Conservation (phyloP, 92 coral and sea anemone species). For the Porites evermanni region DNA sequence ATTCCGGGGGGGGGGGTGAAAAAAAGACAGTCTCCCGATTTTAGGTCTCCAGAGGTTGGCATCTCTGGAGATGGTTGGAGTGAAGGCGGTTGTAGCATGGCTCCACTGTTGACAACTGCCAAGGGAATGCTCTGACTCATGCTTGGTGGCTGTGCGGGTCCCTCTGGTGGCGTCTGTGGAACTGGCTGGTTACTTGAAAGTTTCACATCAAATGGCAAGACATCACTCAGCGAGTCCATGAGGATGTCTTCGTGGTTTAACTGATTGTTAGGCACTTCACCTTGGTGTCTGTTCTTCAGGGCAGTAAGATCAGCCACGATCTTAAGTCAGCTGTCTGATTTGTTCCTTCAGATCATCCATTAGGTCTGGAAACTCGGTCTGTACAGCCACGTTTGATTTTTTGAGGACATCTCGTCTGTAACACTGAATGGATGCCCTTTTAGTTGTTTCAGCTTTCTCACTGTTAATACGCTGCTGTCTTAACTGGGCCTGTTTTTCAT, state of each 20-base stretch:
- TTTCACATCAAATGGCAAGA: not conserved
- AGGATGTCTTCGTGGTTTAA: not conserved
- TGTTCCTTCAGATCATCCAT: constrained; percentile 8
- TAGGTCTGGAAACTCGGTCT: constrained; percentile 10
- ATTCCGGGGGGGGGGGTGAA: no score
- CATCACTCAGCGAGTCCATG: not conserved
- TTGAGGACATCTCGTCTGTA: not conserved
- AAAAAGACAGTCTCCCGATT: no score
- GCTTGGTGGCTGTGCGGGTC: not conserved
- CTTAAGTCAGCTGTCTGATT: constrained; percentile 5
- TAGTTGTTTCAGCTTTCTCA: not conserved
- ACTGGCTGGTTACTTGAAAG: not conserved
- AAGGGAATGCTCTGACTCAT: not conserved
- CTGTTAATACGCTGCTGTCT: constrained; percentile 4
- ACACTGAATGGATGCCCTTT: constrained; percentile 12
- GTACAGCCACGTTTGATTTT: constrained; percentile 11
- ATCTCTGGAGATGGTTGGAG: not conserved
- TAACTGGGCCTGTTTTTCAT: not conserved
- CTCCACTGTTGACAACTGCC: not conserved
- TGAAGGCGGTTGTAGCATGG: not conserved
- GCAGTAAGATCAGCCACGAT: constrained; percentile 21
- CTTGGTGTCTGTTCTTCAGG: not conserved
- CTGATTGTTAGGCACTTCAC: not conserved
- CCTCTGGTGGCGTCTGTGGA: not conserved
- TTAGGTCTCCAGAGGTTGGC: no score